phyloP scores from a whole-genome alignment of 2,797 vertebrate species.

The Chelidonichthys spinosus region DNA sequence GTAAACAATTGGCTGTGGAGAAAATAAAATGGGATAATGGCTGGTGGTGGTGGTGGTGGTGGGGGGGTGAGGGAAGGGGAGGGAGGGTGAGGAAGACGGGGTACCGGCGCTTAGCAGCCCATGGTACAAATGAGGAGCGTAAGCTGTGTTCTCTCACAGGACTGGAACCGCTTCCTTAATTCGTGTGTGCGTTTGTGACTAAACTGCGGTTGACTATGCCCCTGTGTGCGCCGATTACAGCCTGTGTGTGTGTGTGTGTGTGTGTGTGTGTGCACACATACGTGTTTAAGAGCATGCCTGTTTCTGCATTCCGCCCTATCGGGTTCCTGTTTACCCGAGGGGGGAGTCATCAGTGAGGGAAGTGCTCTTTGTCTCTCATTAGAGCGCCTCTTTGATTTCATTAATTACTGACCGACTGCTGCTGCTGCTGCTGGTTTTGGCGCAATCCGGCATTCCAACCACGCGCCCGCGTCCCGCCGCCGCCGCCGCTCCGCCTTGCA shows the following conservation, averaged over 20 bases:
- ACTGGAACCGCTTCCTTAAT: conserved; percentile 21
- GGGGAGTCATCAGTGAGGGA: conserved; percentile 52
- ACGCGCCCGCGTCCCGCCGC: conserved; percentile 39
- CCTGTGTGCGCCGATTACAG: too few species aligned
- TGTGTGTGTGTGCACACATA: background rate
- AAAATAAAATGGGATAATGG: conserved; percentile 60
- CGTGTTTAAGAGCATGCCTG: conserved; percentile 4
- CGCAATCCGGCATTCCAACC: conserved; percentile 65
- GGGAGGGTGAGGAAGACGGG: conserved; percentile 15
- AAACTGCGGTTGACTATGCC: conserved; percentile 1
- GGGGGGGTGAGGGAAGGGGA: background rate
- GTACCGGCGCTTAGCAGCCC: conserved; percentile 26
- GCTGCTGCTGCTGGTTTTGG: conserved; percentile 57
- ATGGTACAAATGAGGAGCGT: conserved; percentile 49
- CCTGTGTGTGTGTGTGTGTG: background rate
- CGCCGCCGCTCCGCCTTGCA: conserved; percentile 45
- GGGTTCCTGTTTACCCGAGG: conserved; percentile 51
- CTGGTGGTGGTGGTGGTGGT: conserved; percentile 32
- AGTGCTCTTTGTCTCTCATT: conserved; percentile 71
- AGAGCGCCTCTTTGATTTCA: conserved; percentile 74
- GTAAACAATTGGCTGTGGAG: conserved; percentile 67
- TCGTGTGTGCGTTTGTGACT: conserved; percentile 16
- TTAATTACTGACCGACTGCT: conserved; percentile 77
- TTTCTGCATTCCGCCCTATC: conserved; percentile 32
- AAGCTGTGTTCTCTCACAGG: conserved; percentile 24